These are phyloP conservation scores for Pseudonaja textilis DNA, from an alignment of 2,113 vertebrate species.

Conservation along the genomic window DNA sequence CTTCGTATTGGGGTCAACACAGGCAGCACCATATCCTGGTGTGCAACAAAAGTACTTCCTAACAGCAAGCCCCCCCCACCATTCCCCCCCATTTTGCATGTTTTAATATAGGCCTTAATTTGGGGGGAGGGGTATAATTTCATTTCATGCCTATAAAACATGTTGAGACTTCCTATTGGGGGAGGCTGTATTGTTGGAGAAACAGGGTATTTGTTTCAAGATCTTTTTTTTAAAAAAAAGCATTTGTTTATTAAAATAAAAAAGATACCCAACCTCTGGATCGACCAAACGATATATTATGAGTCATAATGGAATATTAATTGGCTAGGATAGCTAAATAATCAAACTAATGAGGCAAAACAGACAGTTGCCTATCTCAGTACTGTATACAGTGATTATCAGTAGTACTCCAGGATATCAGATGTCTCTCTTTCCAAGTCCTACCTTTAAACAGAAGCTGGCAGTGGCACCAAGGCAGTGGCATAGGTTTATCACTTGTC, in stretches of 20 bases:
- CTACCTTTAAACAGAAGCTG: not conserved
- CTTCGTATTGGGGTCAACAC: too few relatives aligned
- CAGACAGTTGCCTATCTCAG: not conserved
- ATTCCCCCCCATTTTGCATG: too few relatives aligned
- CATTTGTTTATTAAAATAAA: not conserved
- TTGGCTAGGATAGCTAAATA: not conserved
- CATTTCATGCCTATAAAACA: too few relatives aligned
- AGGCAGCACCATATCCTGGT: too few relatives aligned
- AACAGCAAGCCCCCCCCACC: too few relatives aligned
- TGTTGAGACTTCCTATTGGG: too few relatives aligned
- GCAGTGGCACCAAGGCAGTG: not conserved
- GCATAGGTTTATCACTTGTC: not conserved
- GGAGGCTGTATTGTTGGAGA: too few relatives aligned
- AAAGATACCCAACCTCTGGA: not conserved
- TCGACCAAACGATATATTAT: not conserved
- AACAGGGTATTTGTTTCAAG: not conserved
- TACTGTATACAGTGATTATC: not conserved
- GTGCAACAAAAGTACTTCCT: too few relatives aligned
- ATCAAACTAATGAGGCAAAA: not conserved
- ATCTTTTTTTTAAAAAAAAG: not conserved
- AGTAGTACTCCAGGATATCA: not conserved
- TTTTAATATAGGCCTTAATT: too few relatives aligned
- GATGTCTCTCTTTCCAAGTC: not conserved
- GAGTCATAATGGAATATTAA: not conserved
- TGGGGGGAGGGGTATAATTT: too few relatives aligned